Conservation (phyloP, 2,113 vertebrate species). For the Lethenteron camtschaticum region DNA sequence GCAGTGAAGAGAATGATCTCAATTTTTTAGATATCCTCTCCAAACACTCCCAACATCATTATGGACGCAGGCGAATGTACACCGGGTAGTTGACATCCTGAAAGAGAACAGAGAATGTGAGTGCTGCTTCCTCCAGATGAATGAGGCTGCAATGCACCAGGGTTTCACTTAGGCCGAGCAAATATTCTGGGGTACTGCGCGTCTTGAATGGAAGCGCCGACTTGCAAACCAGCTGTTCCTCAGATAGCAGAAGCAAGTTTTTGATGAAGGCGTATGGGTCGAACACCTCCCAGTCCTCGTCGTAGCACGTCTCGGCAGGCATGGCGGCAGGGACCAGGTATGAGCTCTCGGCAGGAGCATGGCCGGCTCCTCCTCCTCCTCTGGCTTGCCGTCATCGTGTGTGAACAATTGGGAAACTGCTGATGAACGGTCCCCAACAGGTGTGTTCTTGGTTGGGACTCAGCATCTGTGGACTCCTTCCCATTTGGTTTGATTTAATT, state of each 20-base stretch:
- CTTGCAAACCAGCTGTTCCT: constrained; percentile 89
- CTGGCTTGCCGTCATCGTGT: constrained; percentile 20
- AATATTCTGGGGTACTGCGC: constrained; percentile 93
- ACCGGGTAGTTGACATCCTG: constrained; percentile 99
- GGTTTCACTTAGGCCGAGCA: constrained; percentile 92
- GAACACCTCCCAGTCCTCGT: constrained; percentile 99
- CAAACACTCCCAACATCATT: constrained; percentile 79
- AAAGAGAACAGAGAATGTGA: constrained; percentile 94
- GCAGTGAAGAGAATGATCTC: constrained; percentile 99
- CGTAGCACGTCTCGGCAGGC: constrained; percentile 55
- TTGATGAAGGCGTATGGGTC: constrained; percentile 99
- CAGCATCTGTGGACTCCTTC: constrained; percentile 37
- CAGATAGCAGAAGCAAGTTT: constrained; percentile 80
- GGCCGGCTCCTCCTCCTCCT: neutral
- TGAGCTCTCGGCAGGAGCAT: constrained; percentile 38
- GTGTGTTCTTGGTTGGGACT: constrained; percentile 60
- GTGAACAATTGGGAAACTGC: constrained; percentile 97
- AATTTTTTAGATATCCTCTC: constrained; percentile 96
- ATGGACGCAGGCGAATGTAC: constrained; percentile 81
- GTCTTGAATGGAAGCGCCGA: constrained; percentile 90
- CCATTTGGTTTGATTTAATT: constrained; percentile 42
- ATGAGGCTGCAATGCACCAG: constrained; percentile 97
- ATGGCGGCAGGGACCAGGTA: constrained; percentile 56
- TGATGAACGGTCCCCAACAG: constrained; percentile 88
- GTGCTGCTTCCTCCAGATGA: constrained; percentile 85